Percentiles rank a stretch among this genome's conserved stretches.
Conservation (phyloP, 2,797 vertebrate species). For the Cynopterus sphinx region DNA sequence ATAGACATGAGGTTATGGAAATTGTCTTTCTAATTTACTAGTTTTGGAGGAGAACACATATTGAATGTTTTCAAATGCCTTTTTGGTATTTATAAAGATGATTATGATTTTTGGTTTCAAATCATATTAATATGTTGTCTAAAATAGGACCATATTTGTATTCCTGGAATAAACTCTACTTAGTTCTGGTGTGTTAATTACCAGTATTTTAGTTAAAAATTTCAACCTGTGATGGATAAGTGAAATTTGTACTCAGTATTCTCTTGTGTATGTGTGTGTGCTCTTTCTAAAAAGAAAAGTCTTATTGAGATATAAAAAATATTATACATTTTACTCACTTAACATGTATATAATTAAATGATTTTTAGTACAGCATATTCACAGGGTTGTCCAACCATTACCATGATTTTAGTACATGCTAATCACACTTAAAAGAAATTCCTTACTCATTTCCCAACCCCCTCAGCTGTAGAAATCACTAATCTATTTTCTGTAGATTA, state of each 20-base stretch:
- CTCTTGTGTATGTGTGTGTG: not conserved
- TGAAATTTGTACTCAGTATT: not conserved
- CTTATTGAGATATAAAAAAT: not conserved
- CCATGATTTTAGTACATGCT: not conserved
- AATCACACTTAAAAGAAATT: not conserved
- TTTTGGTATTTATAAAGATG: not conserved
- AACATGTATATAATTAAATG: not conserved
- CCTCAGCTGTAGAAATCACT: not conserved
- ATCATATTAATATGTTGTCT: not conserved
- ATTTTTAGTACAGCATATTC: not conserved
- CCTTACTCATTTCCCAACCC: not conserved
- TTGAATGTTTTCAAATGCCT: not conserved
- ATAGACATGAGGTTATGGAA: not conserved
- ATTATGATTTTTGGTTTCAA: conserved; percentile 17
- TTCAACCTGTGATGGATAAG: not conserved
- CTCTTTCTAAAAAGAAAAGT: not conserved
- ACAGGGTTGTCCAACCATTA: not conserved
- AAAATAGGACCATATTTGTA: not conserved
- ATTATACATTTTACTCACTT: not conserved
- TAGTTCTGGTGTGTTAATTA: not conserved
- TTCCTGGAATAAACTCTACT: not conserved
- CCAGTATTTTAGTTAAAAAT: conserved; percentile 26
- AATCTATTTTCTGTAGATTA: not conserved
- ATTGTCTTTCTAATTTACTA: conserved; percentile 30
- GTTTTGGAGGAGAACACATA: not conserved